A percentile compares a stretch with the other conserved stretches of the same genome.
Evolutionary conservation across 1,140 invertebrate genomes (phyloP).

Genomic region (Aphelinus atriplicis): DNA sequence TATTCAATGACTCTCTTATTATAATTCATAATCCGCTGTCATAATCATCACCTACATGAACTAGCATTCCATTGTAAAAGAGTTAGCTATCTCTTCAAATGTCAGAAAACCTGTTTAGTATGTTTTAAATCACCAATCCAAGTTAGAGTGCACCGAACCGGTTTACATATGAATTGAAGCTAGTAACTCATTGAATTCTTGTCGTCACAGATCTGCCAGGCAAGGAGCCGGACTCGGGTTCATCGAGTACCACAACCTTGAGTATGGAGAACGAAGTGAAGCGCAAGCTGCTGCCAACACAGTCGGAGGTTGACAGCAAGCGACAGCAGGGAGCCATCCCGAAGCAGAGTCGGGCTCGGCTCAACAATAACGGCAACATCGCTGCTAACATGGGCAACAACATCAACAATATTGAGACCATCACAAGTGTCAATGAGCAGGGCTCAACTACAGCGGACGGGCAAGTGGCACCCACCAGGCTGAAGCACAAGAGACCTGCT

Average conservation of each 20-base stretch:
- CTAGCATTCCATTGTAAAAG: no score
- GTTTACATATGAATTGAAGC: no score
- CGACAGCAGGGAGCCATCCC: conserved; percentile 78
- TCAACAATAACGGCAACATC: conserved; percentile 14
- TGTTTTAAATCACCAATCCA: no score
- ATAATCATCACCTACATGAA: no score
- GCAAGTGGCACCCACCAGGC: not conserved
- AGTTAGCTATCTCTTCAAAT: no score
- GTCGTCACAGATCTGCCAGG: conserved; percentile 55
- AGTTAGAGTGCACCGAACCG: no score
- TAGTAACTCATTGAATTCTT: not conserved
- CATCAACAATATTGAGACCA: not conserved
- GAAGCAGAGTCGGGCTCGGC: conserved; percentile 67
- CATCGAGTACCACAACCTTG: conserved; percentile 67
- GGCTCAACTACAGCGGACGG: not conserved
- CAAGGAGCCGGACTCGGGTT: conserved; percentile 66
- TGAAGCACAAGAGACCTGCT: conserved; percentile 22
- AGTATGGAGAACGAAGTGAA: conserved; percentile 69
- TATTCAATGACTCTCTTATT: no score
- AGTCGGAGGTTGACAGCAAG: conserved; percentile 55
- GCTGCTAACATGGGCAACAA: not conserved
- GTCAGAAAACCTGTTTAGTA: no score
- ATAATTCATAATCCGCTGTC: no score
- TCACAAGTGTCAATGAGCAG: conserved; percentile 23
- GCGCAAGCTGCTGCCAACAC: conserved; percentile 55